Evolutionary conservation across 2,888 invertebrate genomes (phyloP).

Genomic region (Drosophila sordidula): DNA sequence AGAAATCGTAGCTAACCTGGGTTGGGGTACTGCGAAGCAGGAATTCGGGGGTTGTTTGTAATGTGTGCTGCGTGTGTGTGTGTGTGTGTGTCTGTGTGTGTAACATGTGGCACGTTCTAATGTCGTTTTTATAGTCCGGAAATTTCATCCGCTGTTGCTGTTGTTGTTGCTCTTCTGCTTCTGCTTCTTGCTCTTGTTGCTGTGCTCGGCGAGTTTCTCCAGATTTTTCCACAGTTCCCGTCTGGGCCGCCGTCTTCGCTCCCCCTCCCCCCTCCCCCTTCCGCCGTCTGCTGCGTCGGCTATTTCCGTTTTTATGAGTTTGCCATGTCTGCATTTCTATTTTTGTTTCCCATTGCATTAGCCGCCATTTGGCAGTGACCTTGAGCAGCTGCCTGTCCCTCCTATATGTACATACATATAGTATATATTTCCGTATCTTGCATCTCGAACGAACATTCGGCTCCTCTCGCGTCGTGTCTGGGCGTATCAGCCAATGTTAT

Average conservation of each 20-base stretch:
- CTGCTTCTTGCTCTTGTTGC: too few relatives aligned
- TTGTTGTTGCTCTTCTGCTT: conserved; percentile 3
- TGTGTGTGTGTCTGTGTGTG: conserved; percentile 11
- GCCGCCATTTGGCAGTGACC: conserved; percentile 62
- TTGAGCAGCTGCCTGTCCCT: conserved; percentile 49
- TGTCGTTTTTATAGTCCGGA: conserved; percentile 49
- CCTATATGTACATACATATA: background rate
- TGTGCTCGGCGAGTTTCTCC: conserved; percentile 14
- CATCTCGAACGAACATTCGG: background rate
- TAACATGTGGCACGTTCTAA: conserved; percentile 62
- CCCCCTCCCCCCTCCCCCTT: conserved; percentile 9
- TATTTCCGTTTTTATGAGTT: conserved; percentile 33
- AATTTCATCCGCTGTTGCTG: conserved; percentile 35
- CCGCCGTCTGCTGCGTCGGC: conserved; percentile 5
- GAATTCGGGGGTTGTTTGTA: conserved; percentile 48
- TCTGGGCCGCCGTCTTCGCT: background rate
- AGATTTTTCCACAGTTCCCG: conserved; percentile 41
- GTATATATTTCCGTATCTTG: background rate
- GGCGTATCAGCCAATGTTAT: conserved; percentile 46
- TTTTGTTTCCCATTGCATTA: conserved; percentile 36
- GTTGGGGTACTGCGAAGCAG: conserved; percentile 25
- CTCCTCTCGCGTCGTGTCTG: conserved; percentile 17
- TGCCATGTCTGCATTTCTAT: conserved; percentile 48
- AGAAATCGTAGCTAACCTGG: conserved; percentile 3
- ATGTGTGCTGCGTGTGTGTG: background rate